phyloP scores from a whole-genome alignment of 2,888 invertebrate genomes.

The Entomobrya multifasciata region DNA sequence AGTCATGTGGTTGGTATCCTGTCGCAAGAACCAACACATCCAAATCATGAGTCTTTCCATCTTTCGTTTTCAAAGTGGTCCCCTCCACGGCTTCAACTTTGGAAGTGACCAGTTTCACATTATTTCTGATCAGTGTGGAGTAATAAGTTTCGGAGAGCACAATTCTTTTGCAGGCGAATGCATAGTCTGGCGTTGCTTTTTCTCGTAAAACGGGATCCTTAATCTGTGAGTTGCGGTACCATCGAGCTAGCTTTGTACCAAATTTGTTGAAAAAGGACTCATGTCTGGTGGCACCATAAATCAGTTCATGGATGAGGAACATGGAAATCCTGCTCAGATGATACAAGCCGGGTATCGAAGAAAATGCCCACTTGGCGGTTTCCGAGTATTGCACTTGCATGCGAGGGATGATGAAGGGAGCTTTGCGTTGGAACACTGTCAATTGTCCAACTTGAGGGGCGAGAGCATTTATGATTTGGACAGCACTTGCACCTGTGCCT shows the following conservation, averaged over 20 bases:
- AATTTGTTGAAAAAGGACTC: slow-evolving; percentile 42
- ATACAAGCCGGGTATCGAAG: slow-evolving; percentile 48
- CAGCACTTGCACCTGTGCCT: slow-evolving; percentile 76
- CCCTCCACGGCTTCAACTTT: slow-evolving; percentile 44
- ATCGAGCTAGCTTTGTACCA: slow-evolving; percentile 35
- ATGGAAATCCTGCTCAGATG: slow-evolving; percentile 35
- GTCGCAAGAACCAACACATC: slow-evolving; percentile 72
- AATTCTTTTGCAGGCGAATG: slow-evolving; percentile 70
- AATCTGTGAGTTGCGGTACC: slow-evolving; percentile 39
- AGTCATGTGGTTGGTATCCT: slow-evolving; percentile 71
- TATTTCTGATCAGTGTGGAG: slow-evolving; percentile 18
- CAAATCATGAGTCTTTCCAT: slow-evolving; percentile 50
- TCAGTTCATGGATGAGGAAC: slow-evolving; percentile 51
- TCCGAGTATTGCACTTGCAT: slow-evolving; percentile 51
- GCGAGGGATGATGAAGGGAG: slow-evolving; percentile 66
- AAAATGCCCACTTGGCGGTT: slow-evolving; percentile 46
- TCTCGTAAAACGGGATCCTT: slow-evolving; percentile 51
- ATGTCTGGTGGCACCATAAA: slow-evolving; percentile 15
- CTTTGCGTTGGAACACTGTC: slow-evolving; percentile 70
- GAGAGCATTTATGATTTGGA: slow-evolving; percentile 74
- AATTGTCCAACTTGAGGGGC: slow-evolving; percentile 61
- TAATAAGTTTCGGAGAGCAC: slow-evolving; percentile 63
- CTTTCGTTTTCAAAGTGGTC: slow-evolving; percentile 44
- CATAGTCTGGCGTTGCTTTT: slow-evolving; percentile 62
- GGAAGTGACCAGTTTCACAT: slow-evolving; percentile 58